Conservation (phyloP, 1,140 invertebrate species). For the Bombus difficillimus region DNA sequence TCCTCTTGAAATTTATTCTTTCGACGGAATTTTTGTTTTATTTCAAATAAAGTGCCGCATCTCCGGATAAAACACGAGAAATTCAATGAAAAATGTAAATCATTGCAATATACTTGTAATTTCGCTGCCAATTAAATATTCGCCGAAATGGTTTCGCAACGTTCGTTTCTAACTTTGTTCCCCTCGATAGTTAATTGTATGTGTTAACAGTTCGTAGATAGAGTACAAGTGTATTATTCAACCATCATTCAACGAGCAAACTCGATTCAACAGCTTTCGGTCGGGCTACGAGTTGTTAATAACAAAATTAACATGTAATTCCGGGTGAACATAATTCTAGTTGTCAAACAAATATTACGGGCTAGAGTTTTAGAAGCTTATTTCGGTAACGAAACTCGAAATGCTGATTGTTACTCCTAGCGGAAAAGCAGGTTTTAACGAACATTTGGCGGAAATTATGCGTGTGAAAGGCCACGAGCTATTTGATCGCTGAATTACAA, state of each 20-base stretch:
- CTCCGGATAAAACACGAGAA: no score
- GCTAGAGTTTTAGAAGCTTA: no score
- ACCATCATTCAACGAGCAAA: not conserved
- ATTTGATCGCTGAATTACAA: not conserved
- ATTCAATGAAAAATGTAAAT: no score
- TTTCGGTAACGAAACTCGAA: not conserved
- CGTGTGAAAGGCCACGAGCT: not conserved
- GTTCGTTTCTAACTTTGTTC: not conserved
- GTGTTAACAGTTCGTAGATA: not conserved
- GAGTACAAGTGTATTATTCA: not conserved
- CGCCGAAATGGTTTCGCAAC: no score
- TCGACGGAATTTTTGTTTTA: no score
- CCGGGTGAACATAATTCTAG: no score
- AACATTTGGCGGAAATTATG: not conserved
- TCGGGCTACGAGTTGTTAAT: not conserved
- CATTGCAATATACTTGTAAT: no score
- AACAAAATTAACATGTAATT: not conserved
- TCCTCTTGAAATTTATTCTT: no score
- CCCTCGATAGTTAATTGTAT: not conserved
- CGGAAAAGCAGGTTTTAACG: not conserved
- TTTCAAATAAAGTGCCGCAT: no score
- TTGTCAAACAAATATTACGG: no score
- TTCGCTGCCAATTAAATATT: no score
- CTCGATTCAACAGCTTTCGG: not conserved
- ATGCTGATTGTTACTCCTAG: not conserved